phyloP scores from a whole-genome alignment of 2,888 invertebrate genomes.

The Idaea dimidiata region DNA sequence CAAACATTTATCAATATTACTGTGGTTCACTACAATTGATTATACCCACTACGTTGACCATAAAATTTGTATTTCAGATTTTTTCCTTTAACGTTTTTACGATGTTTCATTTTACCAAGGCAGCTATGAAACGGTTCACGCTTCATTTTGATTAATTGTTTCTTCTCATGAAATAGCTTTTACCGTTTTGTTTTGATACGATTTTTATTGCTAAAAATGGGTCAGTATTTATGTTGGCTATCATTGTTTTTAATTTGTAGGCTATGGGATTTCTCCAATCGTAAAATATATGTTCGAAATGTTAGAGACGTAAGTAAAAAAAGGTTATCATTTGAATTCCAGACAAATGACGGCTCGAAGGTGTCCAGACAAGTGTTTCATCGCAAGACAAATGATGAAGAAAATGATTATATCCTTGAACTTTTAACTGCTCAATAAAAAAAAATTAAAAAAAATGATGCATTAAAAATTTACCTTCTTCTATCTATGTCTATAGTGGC shows the following conservation, averaged over 20 bases:
- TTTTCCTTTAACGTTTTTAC: conserved; percentile 10
- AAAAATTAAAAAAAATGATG: too few relatives aligned
- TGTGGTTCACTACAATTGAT: conserved; percentile 44
- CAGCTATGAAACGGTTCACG: conserved; percentile 18
- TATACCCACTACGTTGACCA: conserved; percentile 27
- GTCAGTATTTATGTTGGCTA: background rate
- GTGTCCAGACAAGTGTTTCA: too few relatives aligned
- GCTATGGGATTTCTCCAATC: background rate
- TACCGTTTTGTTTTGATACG: conserved; percentile 7
- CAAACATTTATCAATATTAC: conserved; percentile 46
- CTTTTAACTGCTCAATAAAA: too few relatives aligned
- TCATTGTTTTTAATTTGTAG: background rate
- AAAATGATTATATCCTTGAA: too few relatives aligned
- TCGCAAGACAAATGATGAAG: too few relatives aligned
- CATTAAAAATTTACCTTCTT: too few relatives aligned
- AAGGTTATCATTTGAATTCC: background rate
- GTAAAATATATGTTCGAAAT: background rate
- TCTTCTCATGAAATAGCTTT: conserved; percentile 18
- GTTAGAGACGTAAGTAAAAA: background rate
- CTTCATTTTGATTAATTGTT: conserved; percentile 22
- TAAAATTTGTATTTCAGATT: conserved; percentile 12
- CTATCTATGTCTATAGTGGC: too few relatives aligned
- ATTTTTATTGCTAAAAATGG: conserved; percentile 10
- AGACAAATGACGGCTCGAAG: background rate
- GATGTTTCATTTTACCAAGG: conserved; percentile 10